phyloP scores from a whole-genome alignment of 2,113 vertebrate species.

The Lophotis ruficrista region DNA sequence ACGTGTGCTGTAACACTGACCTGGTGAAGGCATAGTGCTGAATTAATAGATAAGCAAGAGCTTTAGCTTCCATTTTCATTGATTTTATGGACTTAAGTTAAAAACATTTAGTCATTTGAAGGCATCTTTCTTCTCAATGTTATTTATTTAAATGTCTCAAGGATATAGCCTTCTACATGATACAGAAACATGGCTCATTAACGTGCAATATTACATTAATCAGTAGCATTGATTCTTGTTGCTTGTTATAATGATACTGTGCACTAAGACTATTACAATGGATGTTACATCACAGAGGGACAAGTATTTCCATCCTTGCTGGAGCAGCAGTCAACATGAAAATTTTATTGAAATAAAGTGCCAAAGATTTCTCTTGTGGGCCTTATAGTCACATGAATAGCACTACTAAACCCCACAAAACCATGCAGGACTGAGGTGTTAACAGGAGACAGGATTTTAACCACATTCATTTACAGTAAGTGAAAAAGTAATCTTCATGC shows the following conservation, averaged over 20 bases:
- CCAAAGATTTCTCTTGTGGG: background rate
- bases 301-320: background rate
- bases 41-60: conserved; percentile 54
- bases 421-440: background rate
- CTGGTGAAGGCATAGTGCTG: background rate
- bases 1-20: conserved; percentile 49
- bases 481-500: background rate
- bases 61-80: conserved; percentile 46
- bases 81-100: conserved; percentile 56
- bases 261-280: background rate
- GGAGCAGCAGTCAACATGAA: background rate
- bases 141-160: conserved; percentile 51
- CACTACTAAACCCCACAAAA: background rate
- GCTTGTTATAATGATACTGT: background rate
- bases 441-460: background rate
- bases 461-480: accelerated
- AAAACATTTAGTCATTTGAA: conserved; percentile 39
- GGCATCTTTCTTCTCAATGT: conserved; percentile 7
- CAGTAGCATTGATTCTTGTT: background rate
- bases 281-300: background rate
- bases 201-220: conserved; percentile 18
- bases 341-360: background rate
- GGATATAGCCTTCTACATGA: background rate
- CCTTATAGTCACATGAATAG: background rate
- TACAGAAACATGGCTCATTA: background rate